Evolutionary conservation across 1,140 invertebrate genomes (phyloP).

Genomic region (Saccostrea glomerata): DNA sequence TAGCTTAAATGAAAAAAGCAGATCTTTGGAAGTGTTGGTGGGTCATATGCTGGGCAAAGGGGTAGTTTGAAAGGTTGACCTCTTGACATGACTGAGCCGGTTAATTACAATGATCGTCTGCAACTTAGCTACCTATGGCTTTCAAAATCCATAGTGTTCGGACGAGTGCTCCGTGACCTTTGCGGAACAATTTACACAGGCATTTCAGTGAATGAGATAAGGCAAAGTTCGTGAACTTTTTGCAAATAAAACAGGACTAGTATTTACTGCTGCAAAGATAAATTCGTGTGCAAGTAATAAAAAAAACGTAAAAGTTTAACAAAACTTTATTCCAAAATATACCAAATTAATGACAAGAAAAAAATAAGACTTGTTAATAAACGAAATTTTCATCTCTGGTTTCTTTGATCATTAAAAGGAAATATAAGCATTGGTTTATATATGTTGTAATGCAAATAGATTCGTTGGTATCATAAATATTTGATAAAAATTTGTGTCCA

Average conservation of each 20-base stretch:
- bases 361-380: background rate
- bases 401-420: background rate
- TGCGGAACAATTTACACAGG: constrained; percentile 30
- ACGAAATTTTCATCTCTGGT: background rate
- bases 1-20: constrained; percentile 13
- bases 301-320: background rate
- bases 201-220: constrained; percentile 28
- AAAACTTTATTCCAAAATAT: constrained; percentile 21
- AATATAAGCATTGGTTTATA: background rate
- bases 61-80: constrained; percentile 24
- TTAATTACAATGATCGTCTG: constrained; percentile 35
- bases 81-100: constrained; percentile 26
- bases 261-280: background rate
- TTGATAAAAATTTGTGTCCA: background rate
- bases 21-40: background rate
- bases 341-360: background rate
- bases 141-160: constrained; percentile 34
- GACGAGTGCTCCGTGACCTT: constrained; percentile 16
- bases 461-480: background rate
- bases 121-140: constrained; percentile 35
- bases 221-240: constrained; percentile 28
- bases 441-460: background rate
- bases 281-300: background rate
- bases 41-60: constrained; percentile 12
- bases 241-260: constrained; percentile 17